Evolutionary conservation across 2,888 invertebrate species (phyloP).

Genomic region (Drosophila acutilabella): DNA sequence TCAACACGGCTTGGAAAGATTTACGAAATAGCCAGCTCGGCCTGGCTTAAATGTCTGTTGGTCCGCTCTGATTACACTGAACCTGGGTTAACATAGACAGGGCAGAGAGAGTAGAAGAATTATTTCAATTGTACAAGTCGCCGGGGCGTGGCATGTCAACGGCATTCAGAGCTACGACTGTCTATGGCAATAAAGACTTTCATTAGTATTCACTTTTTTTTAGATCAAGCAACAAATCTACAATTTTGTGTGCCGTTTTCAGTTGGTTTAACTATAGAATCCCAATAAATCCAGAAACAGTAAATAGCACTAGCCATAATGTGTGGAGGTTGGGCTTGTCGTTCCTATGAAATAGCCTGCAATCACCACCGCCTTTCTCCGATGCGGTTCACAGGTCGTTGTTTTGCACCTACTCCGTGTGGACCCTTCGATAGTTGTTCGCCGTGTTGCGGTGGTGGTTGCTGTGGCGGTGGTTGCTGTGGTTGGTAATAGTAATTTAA

Average conservation of each 20-base stretch:
- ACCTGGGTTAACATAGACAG: not conserved
- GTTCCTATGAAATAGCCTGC: slow-evolving; percentile 61
- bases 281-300: not conserved
- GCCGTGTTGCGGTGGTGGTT: slow-evolving; percentile 30
- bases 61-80: slow-evolving; percentile 7
- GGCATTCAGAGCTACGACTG: slow-evolving; percentile 57
- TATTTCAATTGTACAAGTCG: slow-evolving; percentile 59
- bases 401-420: slow-evolving; percentile 64
- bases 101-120: not conserved
- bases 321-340: slow-evolving; percentile 74
- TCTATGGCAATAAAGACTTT: slow-evolving; percentile 23
- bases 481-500: slow-evolving; percentile 30
- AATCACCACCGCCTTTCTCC: slow-evolving; percentile 60
- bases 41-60: slow-evolving; percentile 8
- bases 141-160: slow-evolving; percentile 62
- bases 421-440: slow-evolving; percentile 54
- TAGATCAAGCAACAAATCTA: slow-evolving; percentile 8
- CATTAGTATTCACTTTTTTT: slow-evolving; percentile 21
- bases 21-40: slow-evolving; percentile 44
- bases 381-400: slow-evolving; percentile 66
- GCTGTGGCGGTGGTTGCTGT: slow-evolving; percentile 40
- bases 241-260: slow-evolving; percentile 3
- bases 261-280: not conserved
- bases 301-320: slow-evolving; percentile 20
- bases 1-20: slow-evolving; percentile 57